A percentile compares a stretch with the other conserved stretches of the same genome.
These are phyloP conservation scores for Congeria kusceri DNA, from an alignment of 2,888 invertebrate genomes.

Conservation along the genomic window DNA sequence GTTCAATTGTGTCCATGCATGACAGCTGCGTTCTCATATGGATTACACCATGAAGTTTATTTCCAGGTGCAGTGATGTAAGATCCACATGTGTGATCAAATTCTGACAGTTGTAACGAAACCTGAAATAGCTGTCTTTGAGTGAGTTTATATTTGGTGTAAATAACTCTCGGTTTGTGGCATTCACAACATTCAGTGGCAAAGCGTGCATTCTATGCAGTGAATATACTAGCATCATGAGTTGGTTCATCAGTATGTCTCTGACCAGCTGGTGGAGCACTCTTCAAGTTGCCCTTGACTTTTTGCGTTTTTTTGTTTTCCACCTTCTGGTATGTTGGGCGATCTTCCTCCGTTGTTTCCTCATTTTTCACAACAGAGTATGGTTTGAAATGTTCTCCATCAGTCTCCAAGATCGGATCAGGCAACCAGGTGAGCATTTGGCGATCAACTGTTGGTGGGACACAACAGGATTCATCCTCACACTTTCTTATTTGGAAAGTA, in stretches of 20 bases:
- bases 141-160: slow-evolving; percentile 27
- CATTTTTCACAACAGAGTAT: slow-evolving; percentile 1
- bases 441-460: slow-evolving; percentile 14
- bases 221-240: neutral
- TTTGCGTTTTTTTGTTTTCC: neutral
- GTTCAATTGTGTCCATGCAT: slow-evolving; percentile 10
- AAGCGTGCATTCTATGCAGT: slow-evolving; percentile 14
- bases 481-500: slow-evolving; percentile 49
- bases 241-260: neutral
- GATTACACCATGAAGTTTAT: slow-evolving; percentile 6
- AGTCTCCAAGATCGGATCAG: slow-evolving; percentile 39
- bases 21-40: neutral
- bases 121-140: slow-evolving; percentile 8
- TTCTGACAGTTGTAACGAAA: slow-evolving; percentile 3
- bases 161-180: slow-evolving; percentile 18
- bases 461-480: slow-evolving; percentile 35
- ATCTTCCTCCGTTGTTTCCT: slow-evolving; percentile 27
- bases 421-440: slow-evolving; percentile 37
- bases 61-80: slow-evolving; percentile 1
- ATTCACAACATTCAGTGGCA: slow-evolving; percentile 15
- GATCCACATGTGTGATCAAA: neutral
- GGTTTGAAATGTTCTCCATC: slow-evolving; percentile 25
- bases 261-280: neutral
- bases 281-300: slow-evolving; percentile 7
- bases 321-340: neutral